Base-by-base conservation (phyloP, 92 coral and sea anemone genomes). In the Scolanthus callimorphus region DNA sequence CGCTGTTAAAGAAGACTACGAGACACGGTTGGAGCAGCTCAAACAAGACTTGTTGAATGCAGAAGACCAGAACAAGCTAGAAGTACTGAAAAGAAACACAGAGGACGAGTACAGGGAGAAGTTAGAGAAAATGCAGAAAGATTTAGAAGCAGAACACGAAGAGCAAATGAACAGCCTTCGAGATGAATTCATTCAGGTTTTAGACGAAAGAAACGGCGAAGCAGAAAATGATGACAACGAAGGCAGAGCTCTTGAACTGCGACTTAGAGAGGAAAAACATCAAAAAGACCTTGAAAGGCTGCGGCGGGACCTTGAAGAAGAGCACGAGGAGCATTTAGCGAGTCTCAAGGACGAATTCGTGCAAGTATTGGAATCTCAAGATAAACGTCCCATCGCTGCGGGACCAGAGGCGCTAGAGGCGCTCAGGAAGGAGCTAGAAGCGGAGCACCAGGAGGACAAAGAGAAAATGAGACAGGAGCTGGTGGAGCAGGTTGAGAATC, bases 71-170 rank as follows among this genome's bases (percentile, higher is more conserved):
- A 80, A 82, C 45, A 77, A 69, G 46, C 70, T 82, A 43, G 96
- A 87, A 9, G 57, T 62, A 29, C 59, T 85, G 49, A 79, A 58
- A 43, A 84, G 78, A 57, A 49, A 79, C 52, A 31, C 88, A 49
- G 88, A 94, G 55, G 66, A 55, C 27, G 70, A 57, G 2, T 82
- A 80, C 67, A 79, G 78, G 58, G 81, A 74, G 27, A 78, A 88
- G 30, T 44, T 94, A 51, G 96, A 85, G 25, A 54, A 74, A 12
- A 20, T 88, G 15, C 77, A 66, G 31, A 89, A 77, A 21, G 85
- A 94, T 15, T 65, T 88, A 0, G 96, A 84, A 29, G 52, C 30
- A 17, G 88, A 88, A 64, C 85, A 88, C 28, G 96, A 94, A 25
- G 85, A 67, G 31, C 85, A 85, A 47, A 63, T 84, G 56, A 55